These are phyloP conservation scores for Amphimallon solstitiale DNA, from an alignment of 2,888 invertebrate species.

Conservation along the genomic window DNA sequence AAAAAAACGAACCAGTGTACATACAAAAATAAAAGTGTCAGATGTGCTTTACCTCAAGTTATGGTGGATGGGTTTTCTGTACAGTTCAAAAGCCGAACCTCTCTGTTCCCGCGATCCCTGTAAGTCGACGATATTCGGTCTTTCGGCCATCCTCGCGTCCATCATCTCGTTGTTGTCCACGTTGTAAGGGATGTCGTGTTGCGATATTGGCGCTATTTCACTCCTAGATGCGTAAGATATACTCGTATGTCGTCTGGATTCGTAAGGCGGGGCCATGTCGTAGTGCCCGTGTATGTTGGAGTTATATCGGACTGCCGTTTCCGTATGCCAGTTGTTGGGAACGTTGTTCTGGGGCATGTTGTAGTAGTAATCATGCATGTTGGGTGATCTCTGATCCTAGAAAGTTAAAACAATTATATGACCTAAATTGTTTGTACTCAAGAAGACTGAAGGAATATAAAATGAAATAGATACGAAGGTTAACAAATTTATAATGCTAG, in stretches of 20 bases:
- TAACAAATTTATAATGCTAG: too few species aligned
- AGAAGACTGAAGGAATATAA: too few species aligned
- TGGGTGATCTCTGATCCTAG: constrained; percentile 57
- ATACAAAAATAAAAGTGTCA: constrained; percentile 46
- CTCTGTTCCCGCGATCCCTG: constrained; percentile 90
- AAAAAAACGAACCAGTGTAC: constrained; percentile 58
- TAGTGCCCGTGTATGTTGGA: constrained; percentile 57
- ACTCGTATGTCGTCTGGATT: constrained; percentile 59
- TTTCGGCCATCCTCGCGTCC: constrained; percentile 54
- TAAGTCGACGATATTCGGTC: constrained; percentile 67
- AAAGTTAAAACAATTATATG: too few species aligned
- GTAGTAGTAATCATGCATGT: constrained; percentile 53
- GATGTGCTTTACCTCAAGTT: constrained; percentile 74
- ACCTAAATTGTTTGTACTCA: too few species aligned
- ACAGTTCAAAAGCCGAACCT: constrained; percentile 94
- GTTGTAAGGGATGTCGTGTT: constrained; percentile 49
- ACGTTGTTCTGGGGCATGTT: constrained; percentile 55
- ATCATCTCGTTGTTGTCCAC: constrained; percentile 51
- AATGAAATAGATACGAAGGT: too few species aligned
- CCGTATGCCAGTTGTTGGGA: constrained; percentile 50
- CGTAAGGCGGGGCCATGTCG: constrained; percentile 61
- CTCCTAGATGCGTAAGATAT: constrained; percentile 62
- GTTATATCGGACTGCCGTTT: constrained; percentile 56
- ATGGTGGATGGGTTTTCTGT: constrained; percentile 89
- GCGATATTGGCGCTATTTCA: constrained; percentile 60